A percentile compares a stretch with the other conserved stretches of the same genome.
Conservation (phyloP, 2,113 vertebrate species). For the Gobiocypris rarus region DNA sequence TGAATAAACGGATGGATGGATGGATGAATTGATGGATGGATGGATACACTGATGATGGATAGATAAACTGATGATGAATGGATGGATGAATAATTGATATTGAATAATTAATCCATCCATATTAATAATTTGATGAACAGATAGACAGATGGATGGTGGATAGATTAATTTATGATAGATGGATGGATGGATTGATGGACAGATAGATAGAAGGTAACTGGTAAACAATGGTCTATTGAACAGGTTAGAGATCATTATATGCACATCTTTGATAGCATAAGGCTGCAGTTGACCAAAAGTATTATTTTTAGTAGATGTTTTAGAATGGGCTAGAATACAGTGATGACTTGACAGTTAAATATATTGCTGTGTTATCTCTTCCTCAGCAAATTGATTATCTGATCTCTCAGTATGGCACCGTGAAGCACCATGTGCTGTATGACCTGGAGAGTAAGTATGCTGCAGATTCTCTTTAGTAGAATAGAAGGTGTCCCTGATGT, state of each 20-base stretch:
- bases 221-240: not conserved
- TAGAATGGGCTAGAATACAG: not conserved
- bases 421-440: conserved; percentile 84
- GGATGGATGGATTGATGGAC: not conserved
- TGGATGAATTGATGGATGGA: not conserved
- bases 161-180: not conserved
- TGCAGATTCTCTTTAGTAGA: not conserved
- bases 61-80: no score
- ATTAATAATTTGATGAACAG: no score
- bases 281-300: not conserved
- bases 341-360: not conserved
- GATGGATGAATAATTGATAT: no score
- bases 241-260: not conserved
- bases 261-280: not conserved
- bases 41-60: not conserved
- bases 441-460: conserved; percentile 91
- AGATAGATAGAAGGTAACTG: not conserved
- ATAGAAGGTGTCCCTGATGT: not conserved
- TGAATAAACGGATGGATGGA: not conserved
- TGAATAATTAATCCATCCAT: no score
- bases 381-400: conserved; percentile 92
- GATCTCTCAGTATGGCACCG: conserved; percentile 83
- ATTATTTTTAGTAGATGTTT: not conserved
- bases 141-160: not conserved
- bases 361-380: conserved; percentile 29